These are phyloP conservation scores for Leptoclinus maculatus DNA, from an alignment of 2,797 vertebrate species.

Conservation along the genomic window DNA sequence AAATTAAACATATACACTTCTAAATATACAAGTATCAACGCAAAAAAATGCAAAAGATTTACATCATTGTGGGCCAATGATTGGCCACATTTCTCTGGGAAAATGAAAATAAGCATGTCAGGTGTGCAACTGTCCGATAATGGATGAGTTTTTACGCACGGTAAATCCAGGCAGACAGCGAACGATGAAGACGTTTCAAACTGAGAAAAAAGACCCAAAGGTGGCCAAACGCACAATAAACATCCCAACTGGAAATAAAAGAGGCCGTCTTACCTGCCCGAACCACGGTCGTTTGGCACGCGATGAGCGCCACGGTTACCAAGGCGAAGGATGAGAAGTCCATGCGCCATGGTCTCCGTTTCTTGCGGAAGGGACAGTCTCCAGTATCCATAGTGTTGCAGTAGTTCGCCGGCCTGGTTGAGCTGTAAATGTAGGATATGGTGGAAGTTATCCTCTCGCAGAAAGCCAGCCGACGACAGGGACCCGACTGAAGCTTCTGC, in stretches of 20 bases:
- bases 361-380: slow-evolving; percentile 81
- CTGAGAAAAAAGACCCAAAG: neutral
- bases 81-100: neutral
- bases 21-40: neutral
- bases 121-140: slow-evolving; percentile 42
- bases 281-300: slow-evolving; percentile 77
- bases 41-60: neutral
- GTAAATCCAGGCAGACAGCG: neutral
- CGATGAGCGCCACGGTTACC: slow-evolving; percentile 71
- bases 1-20: neutral
- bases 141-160: slow-evolving; percentile 29
- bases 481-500: slow-evolving; percentile 76
- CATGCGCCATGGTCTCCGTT: slow-evolving; percentile 82
- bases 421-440: slow-evolving; percentile 69
- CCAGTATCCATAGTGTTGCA: slow-evolving; percentile 84
- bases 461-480: slow-evolving; percentile 76
- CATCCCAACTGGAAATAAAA: neutral
- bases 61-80: neutral
- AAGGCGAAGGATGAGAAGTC: slow-evolving; percentile 78
- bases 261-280: slow-evolving; percentile 80
- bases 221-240: neutral
- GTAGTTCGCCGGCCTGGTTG: slow-evolving; percentile 56
- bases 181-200: neutral
- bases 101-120: slow-evolving; percentile 32
- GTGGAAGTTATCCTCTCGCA: slow-evolving; percentile 77